Evolutionary conservation across 1,140 invertebrate species (phyloP).

Genomic region (Saccostrea glomerata): DNA sequence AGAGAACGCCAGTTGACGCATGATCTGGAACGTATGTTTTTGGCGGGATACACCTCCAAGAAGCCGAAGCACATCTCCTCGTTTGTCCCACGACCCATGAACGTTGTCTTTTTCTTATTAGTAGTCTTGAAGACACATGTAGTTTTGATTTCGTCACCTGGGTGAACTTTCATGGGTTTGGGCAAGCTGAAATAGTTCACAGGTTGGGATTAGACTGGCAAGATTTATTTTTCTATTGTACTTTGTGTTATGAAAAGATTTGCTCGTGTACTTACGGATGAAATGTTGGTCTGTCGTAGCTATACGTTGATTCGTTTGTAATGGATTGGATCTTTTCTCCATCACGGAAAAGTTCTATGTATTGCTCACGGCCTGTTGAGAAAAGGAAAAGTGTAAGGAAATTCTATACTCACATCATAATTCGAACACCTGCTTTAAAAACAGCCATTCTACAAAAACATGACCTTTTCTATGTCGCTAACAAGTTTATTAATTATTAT

Average conservation of each 20-base stretch:
- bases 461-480: neutral
- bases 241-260: neutral
- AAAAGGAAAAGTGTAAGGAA: neutral
- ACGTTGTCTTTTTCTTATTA: slow-evolving; percentile 44
- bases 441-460: neutral
- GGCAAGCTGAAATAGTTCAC: slow-evolving; percentile 44
- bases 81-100: slow-evolving; percentile 52
- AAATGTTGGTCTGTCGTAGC: slow-evolving; percentile 58
- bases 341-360: slow-evolving; percentile 55
- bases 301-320: slow-evolving; percentile 54
- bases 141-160: slow-evolving; percentile 59
- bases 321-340: slow-evolving; percentile 54
- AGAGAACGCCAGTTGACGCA: slow-evolving; percentile 46
- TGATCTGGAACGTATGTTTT: slow-evolving; percentile 37
- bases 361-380: slow-evolving; percentile 44
- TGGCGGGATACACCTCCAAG: slow-evolving; percentile 49
- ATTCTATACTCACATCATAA: neutral
- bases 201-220: too few species aligned
- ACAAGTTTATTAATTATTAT: neutral
- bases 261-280: slow-evolving; percentile 49
- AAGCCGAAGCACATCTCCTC: slow-evolving; percentile 67
- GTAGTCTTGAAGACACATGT: slow-evolving; percentile 57
- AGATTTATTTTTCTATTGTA: too few species aligned
- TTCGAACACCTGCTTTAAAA: neutral
- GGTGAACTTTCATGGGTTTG: slow-evolving; percentile 47